These are phyloP conservation scores for Mimas tiliae DNA, from an alignment of 2,888 invertebrate species.

Conservation along the genomic window DNA sequence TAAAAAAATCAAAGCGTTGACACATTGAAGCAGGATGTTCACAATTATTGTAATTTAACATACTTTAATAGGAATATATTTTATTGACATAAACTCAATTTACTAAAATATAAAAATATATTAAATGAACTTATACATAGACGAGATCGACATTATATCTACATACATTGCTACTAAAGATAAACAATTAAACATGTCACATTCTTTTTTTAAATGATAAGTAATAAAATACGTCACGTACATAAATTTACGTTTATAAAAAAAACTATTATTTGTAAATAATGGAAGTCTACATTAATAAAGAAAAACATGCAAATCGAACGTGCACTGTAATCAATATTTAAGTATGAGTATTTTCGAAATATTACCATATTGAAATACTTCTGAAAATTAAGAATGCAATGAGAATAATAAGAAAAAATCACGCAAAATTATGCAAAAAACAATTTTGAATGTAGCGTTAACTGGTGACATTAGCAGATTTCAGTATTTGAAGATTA, in stretches of 20 bases:
- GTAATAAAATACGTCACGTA: background rate
- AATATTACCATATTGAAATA: background rate
- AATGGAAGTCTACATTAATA: background rate
- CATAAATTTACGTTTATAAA: background rate
- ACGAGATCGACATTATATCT: background rate
- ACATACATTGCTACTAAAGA: too few relatives aligned
- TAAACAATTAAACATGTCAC: background rate
- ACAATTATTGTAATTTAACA: background rate
- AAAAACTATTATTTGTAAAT: background rate
- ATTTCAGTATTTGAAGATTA: conserved; percentile 4
- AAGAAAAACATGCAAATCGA: conserved; percentile 5
- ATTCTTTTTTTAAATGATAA: background rate
- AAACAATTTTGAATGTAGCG: conserved; percentile 17
- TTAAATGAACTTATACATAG: too few relatives aligned
- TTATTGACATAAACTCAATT: too few relatives aligned
- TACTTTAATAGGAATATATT: too few relatives aligned
- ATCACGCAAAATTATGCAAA: conserved; percentile 5
- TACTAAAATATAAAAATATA: too few relatives aligned
- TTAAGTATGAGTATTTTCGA: background rate
- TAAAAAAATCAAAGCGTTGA: background rate
- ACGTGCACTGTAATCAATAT: conserved; percentile 21
- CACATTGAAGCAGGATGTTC: background rate
- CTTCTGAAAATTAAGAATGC: conserved; percentile 1
- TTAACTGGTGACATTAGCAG: conserved; percentile 42
- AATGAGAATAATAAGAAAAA: conserved; percentile 3